Base-by-base conservation (phyloP, 2,797 vertebrate genomes). In the Eremophila alpestris region DNA sequence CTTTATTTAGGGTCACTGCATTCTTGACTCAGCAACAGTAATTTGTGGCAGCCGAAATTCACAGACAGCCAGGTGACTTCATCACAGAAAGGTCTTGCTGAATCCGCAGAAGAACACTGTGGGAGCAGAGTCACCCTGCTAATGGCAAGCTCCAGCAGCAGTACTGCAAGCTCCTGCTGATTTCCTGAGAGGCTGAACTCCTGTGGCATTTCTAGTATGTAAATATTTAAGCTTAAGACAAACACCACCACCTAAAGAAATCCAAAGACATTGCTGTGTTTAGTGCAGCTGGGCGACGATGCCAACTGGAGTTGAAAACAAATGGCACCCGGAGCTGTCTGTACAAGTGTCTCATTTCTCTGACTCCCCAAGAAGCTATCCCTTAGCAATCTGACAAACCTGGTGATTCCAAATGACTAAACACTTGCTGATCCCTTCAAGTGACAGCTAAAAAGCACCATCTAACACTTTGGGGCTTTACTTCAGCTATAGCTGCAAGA, bases 371-470 rank as follows among this genome's bases (percentile, higher is more conserved):
- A n/a, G 63, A 90, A 95, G 55, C 40, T 73, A 41, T 62, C 83
- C 58, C 60, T 90, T 13, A 85, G 64, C 54, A 40, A 51, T 48
- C 38, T 34, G 64, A 90, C 77, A 94, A 83, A 82, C 29, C 24
- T 26, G 4, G 74, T 1, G 1, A 76, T 78, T 94, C 71, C 90
- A 84, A 76, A 43, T 48, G 70, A 89, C 78, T 84, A 10, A 87
- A 46, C 41, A 56, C 56, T 70, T 74, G 63, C 40, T 69, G 71
- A 73, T 70, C 45, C 63, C 48, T 87, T 41, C 63, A 77, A 80
- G 51, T 34, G 49, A 81, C 85, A 86, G 48, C 54, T 88, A 60
- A 77, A 92, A 87, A 48, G 67, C 78, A 80, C 21, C 60, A 70
- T 60, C 32, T 32, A 88, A 81, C 46, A 73, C 55, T 73, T 41